Conservation (phyloP, 2,888 invertebrate species). For the Ceratothoa steindachneri region DNA sequence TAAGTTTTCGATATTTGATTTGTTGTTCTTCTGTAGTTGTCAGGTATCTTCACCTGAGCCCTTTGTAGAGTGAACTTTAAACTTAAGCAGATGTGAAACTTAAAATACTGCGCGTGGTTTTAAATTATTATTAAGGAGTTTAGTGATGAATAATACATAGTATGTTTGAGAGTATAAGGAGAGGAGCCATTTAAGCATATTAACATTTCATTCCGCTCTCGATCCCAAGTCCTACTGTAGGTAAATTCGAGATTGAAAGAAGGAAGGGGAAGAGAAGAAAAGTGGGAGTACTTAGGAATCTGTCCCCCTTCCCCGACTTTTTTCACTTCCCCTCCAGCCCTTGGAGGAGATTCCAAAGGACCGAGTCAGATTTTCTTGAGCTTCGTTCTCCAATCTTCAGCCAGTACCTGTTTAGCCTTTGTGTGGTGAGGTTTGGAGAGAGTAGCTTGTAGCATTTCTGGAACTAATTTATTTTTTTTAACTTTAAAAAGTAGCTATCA, state of each 20-base stretch:
- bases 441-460: not conserved
- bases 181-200: no score
- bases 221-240: no score
- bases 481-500: not conserved
- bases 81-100: no score
- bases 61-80: no score
- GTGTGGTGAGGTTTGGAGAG: not conserved
- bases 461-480: not conserved
- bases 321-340: not conserved
- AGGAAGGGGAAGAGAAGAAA: not conserved
- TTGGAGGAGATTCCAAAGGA: not conserved
- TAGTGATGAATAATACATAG: no score
- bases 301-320: not conserved
- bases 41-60: no score
- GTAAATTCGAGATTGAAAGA: not conserved
- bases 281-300: not conserved
- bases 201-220: no score
- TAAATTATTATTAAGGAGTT: no score
- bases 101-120: no score
- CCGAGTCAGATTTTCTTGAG: not conserved
- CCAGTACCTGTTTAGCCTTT: conserved; percentile 1
- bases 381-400: not conserved
- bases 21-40: no score
- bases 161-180: no score
- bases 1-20: no score